Conservation (phyloP, 2,113 vertebrate species). For the Callithrix jacchus region DNA sequence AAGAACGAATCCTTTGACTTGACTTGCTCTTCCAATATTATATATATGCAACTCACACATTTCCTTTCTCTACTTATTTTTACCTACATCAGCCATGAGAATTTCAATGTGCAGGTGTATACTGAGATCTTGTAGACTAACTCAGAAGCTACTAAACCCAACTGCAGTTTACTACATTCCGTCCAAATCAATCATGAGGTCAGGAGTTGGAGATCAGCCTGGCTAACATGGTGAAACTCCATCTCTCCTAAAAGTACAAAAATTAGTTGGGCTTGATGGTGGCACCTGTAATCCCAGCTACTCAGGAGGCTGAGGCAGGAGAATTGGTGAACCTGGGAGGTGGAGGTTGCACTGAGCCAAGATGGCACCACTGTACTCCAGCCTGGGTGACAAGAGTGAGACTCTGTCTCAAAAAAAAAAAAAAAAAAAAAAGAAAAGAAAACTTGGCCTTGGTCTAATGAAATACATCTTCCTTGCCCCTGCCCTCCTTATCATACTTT, state of each 20-base stretch:
- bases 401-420: too few relatives aligned
- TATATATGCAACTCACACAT: not conserved
- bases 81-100: not conserved
- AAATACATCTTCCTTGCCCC: not conserved
- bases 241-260: too few relatives aligned
- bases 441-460: not conserved
- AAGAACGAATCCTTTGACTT: not conserved
- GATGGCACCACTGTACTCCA: too few relatives aligned
- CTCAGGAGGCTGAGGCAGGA: too few relatives aligned
- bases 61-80: not conserved
- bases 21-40: not conserved
- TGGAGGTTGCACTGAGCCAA: too few relatives aligned
- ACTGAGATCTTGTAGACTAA: not conserved
- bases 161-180: not conserved
- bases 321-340: too few relatives aligned
- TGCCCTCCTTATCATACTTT: not conserved
- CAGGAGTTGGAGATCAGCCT: too few relatives aligned
- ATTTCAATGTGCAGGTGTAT: not conserved
- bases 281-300: too few relatives aligned
- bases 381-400: too few relatives aligned
- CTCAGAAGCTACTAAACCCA: not conserved
- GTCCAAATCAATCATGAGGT: not conserved
- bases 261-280: too few relatives aligned
- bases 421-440: too few relatives aligned
- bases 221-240: too few relatives aligned